Percentiles rank a stretch among this genome's conserved stretches.
These are phyloP conservation scores for Escarpia spicata DNA, from an alignment of 2,888 invertebrate species.

Conservation along the genomic window DNA sequence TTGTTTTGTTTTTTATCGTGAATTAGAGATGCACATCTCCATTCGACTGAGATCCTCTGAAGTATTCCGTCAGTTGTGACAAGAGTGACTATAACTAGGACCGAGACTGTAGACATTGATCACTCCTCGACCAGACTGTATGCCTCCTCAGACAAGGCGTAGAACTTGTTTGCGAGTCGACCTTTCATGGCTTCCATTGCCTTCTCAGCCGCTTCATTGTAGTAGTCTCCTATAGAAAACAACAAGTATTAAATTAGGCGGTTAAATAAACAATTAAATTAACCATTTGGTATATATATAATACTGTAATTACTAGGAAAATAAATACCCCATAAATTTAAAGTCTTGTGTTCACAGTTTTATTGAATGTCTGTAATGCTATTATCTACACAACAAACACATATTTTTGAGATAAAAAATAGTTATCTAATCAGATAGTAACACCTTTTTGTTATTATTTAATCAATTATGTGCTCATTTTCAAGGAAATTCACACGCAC, in stretches of 20 bases:
- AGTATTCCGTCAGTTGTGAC: not conserved
- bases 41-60: not conserved
- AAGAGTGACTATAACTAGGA: not conserved
- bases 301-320: too few relatives aligned
- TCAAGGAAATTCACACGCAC: too few relatives aligned
- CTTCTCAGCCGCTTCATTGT: conserved; percentile 69
- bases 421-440: too few relatives aligned
- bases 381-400: not conserved
- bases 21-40: not conserved
- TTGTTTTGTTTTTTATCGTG: not conserved
- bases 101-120: not conserved
- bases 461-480: too few relatives aligned
- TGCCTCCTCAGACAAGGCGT: conserved; percentile 67
- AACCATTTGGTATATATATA: too few relatives aligned
- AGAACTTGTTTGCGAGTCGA: conserved; percentile 69
- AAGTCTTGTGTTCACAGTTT: not conserved
- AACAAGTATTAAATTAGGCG: not conserved
- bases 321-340: not conserved
- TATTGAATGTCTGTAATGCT: not conserved
- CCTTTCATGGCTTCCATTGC: conserved; percentile 71
- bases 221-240: conserved; percentile 66
- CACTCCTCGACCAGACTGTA: conserved; percentile 60
- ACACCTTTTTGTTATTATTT: too few relatives aligned
- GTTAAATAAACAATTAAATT: not conserved
- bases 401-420: too few relatives aligned